These are phyloP conservation scores for Drosophila asahinai DNA, from an alignment of 1,140 invertebrate genomes.

Conservation along the genomic window DNA sequence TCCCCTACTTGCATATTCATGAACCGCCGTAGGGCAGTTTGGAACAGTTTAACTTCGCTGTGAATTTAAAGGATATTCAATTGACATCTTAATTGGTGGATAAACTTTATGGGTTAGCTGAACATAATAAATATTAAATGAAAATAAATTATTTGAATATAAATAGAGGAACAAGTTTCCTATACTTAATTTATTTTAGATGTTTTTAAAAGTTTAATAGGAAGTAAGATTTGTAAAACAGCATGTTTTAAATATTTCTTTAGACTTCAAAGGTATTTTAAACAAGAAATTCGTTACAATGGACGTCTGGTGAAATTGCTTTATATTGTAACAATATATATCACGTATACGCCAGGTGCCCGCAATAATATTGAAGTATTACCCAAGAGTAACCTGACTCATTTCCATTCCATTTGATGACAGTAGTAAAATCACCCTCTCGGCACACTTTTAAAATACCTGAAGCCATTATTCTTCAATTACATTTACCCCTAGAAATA, in stretches of 20 bases:
- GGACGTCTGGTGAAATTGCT: no score
- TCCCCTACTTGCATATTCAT: slow-evolving; percentile 60
- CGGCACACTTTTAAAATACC: slow-evolving; percentile 14
- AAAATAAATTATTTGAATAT: not conserved
- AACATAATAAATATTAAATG: not conserved
- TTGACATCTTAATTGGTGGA: slow-evolving; percentile 29
- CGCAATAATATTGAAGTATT: not conserved
- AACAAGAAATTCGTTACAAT: not conserved
- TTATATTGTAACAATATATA: not conserved
- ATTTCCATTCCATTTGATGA: not conserved
- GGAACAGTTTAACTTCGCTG: slow-evolving; percentile 27
- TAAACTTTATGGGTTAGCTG: not conserved
- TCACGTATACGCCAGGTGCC: slow-evolving; percentile 30
- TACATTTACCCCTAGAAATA: slow-evolving; percentile 25
- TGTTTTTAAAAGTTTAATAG: no score
- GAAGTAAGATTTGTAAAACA: no score
- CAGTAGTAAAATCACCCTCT: not conserved
- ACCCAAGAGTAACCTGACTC: not conserved
- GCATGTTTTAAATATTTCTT: no score
- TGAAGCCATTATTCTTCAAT: slow-evolving; percentile 6
- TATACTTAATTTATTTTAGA: not conserved
- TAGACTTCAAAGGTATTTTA: not conserved
- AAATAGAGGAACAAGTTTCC: not conserved
- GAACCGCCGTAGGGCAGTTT: slow-evolving; percentile 17
- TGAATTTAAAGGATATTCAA: slow-evolving; percentile 51